Evolutionary conservation across 2,797 vertebrate genomes (phyloP).

Genomic region (Streptopelia turtur): DNA sequence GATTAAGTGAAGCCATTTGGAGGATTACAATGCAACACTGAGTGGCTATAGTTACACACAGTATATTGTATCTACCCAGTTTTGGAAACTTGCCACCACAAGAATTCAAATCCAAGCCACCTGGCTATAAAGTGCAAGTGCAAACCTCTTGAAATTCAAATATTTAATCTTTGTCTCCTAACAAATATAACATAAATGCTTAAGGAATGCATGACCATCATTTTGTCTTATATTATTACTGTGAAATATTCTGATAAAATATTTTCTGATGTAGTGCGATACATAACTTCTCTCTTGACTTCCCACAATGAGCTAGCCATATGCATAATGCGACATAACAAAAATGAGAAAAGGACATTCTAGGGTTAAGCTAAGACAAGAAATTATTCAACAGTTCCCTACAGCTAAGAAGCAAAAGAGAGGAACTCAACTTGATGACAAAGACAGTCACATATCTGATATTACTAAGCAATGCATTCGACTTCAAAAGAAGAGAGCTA

Average conservation of each 20-base stretch:
- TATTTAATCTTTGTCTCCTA: slow-evolving; percentile 38
- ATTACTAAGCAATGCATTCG: accelerated
- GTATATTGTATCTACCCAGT: neutral
- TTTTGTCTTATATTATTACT: neutral
- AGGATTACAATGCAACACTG: neutral
- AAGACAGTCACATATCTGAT: neutral
- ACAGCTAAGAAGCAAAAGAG: neutral
- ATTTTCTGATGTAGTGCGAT: neutral
- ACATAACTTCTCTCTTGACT: neutral
- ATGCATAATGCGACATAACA: neutral
- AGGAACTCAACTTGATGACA: neutral
- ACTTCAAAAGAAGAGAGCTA: neutral
- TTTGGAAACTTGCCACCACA: slow-evolving; percentile 36
- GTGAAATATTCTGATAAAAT: neutral
- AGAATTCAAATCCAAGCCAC: slow-evolving; percentile 48
- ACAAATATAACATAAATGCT: slow-evolving; percentile 35
- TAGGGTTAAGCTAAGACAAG: neutral
- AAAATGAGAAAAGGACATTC: neutral
- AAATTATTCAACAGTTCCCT: neutral
- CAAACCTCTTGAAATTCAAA: slow-evolving; percentile 36
- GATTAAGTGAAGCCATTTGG: slow-evolving; percentile 3
- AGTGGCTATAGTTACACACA: neutral
- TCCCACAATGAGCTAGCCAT: neutral
- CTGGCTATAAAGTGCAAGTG: slow-evolving; percentile 49
- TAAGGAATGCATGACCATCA: neutral